phyloP scores from a whole-genome alignment of 2,888 invertebrate genomes.

The Tachina grossa region DNA sequence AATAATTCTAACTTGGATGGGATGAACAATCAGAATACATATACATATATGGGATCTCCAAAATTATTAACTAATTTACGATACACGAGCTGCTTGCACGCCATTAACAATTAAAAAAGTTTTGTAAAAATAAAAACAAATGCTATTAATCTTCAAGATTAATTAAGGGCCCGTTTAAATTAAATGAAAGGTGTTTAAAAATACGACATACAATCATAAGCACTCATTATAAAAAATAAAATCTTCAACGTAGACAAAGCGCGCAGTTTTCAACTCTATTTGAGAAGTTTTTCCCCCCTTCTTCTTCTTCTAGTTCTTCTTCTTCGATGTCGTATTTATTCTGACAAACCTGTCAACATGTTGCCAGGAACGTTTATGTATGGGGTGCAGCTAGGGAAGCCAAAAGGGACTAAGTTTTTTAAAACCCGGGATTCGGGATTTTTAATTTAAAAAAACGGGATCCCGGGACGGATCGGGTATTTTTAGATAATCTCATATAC shows the following conservation, averaged over 20 bases:
- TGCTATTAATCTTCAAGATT: slow-evolving; percentile 39
- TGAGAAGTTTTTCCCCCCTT: neutral
- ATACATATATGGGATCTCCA: neutral
- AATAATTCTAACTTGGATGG: neutral
- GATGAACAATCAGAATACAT: neutral
- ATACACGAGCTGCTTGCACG: neutral
- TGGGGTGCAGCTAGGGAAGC: too few relatives aligned
- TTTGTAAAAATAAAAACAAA: neutral
- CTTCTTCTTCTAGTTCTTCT: neutral
- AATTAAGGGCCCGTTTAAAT: slow-evolving; percentile 54
- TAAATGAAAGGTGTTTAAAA: slow-evolving; percentile 52
- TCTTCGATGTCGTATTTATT: slow-evolving; percentile 43
- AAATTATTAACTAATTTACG: neutral
- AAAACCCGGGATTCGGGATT: too few relatives aligned
- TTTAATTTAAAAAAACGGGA: too few relatives aligned
- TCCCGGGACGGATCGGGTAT: too few relatives aligned
- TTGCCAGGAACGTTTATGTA: slow-evolving; percentile 67
- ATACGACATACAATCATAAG: slow-evolving; percentile 31
- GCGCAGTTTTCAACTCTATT: neutral
- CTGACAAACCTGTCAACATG: slow-evolving; percentile 70
- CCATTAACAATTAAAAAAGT: neutral
- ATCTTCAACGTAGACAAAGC: slow-evolving; percentile 31
- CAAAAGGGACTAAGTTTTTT: too few relatives aligned
- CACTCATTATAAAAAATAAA: slow-evolving; percentile 41
- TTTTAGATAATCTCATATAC: too few relatives aligned